phyloP scores from a whole-genome alignment of 2,797 vertebrate species.

The Enteromius afrohamiltoni region DNA sequence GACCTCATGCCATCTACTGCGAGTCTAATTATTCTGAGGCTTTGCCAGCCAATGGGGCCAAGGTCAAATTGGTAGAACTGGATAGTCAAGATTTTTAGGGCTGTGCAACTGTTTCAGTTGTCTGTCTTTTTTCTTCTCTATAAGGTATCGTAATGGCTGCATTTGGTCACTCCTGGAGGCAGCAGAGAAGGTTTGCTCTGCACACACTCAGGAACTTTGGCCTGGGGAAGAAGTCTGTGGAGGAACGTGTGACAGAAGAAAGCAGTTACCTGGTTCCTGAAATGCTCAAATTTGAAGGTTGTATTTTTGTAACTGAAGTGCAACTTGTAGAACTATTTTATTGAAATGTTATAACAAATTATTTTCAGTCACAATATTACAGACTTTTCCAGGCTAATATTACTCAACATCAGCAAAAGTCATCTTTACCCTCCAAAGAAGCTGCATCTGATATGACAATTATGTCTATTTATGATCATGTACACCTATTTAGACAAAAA shows the following conservation, averaged over 20 bases:
- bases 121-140: neutral
- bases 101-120: neutral
- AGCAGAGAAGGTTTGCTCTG: conserved; percentile 74
- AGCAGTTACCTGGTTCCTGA: conserved; percentile 20
- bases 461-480: no score
- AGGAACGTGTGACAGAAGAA: conserved; percentile 64
- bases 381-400: no score
- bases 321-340: no score
- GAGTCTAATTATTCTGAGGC: neutral
- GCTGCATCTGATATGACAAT: no score
- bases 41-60: neutral
- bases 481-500: no score
- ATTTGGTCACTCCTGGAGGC: conserved; percentile 69
- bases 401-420: no score
- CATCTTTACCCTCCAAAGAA: no score
- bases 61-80: neutral
- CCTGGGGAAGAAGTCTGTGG: conserved; percentile 34
- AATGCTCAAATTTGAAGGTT: conserved; percentile 45
- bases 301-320: neutral
- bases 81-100: neutral
- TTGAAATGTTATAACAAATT: no score
- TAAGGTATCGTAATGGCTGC: conserved; percentile 44
- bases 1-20: no score
- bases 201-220: conserved; percentile 63
- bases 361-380: no score